Base-by-base conservation (phyloP, 2,797 vertebrate species). In the Sebastes ruberrimus region DNA sequence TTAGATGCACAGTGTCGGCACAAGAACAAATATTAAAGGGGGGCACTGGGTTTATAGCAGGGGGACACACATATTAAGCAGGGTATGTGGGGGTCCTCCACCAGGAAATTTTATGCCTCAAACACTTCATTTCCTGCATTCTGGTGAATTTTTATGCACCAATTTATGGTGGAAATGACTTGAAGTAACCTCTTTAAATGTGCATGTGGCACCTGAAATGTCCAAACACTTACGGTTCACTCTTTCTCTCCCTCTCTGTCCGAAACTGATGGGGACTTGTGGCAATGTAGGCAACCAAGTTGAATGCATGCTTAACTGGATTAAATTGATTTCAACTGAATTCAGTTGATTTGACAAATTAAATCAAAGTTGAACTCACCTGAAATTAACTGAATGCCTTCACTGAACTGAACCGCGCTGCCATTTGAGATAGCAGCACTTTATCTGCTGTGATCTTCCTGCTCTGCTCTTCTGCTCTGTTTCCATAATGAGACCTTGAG, bases 401-500 rank as follows among this genome's bases (percentile, higher is more conserved):
- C 20, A 11, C 2, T 60, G 25, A 55, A 56, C 10, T 49, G 57
- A 55, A 61, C 30, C 6, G 4, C 27, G 7, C 32, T 38, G 52
- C 52, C 74, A 77, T 70, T 64, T 52, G 56, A 63, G 71, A 66
- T 14, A 35, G 32, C 56, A 42, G 38, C 22, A 32, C 57, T 76
- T 80, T 62, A 84, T 76, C 77, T 80, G 57, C 62, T 33, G 49
- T 74, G 59, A 80, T 85, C 70, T 74, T 52, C 65, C 76, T 66
- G 46, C 57, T 46, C 38, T 78, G 73, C 70, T 57, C 10, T 20
- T 75, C 78, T 75, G 67, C 59, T 75, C 32, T 81, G 84, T 80
- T 87, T 90, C 78, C 42, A 64, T 84, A 88, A 89, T 88, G 83
- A 90, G 77, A 79, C 86, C 73, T 88, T 84, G 81, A 85, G 62